Percentiles rank a stretch among this genome's conserved stretches.
phyloP scores from a whole-genome alignment of 2,888 invertebrate species.

The Lasioglossum figueresi region DNA sequence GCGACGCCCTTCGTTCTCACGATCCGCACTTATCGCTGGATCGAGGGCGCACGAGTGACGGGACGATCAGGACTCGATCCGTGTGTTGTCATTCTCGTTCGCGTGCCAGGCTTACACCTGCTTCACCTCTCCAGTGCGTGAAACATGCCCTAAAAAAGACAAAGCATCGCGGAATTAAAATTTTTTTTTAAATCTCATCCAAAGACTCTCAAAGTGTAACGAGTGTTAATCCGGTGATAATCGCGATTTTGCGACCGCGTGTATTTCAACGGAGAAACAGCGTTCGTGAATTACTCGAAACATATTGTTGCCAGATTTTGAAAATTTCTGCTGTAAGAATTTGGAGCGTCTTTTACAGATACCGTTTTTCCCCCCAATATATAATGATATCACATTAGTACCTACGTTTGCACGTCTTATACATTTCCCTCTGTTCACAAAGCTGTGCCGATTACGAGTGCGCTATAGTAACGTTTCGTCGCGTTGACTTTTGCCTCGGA shows the following conservation, averaged over 20 bases:
- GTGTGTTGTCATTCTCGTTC: conserved; percentile 28
- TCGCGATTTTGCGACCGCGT: not conserved
- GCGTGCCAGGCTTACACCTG: conserved; percentile 2
- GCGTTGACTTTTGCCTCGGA: conserved; percentile 27
- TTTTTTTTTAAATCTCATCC: not conserved
- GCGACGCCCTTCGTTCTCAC: conserved; percentile 74
- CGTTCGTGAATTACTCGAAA: not conserved
- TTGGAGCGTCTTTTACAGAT: not conserved
- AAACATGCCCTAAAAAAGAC: not conserved
- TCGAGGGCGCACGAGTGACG: conserved; percentile 51
- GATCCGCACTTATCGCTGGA: conserved; percentile 54
- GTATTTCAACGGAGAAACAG: not conserved
- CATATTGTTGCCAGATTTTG: not conserved
- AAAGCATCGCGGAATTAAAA: not conserved
- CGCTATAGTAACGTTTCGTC: not conserved
- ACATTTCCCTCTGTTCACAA: not conserved
- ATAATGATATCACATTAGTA: not conserved
- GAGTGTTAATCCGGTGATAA: not conserved
- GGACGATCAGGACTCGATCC: conserved; percentile 17
- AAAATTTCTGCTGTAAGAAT: not conserved
- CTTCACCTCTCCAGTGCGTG: conserved; percentile 33
- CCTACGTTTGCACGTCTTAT: not conserved
- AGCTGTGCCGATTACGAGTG: conserved; percentile 28
- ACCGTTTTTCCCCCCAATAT: too few species aligned
- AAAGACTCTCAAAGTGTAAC: not conserved